Evolutionary conservation across 2,888 invertebrate genomes (phyloP), one percentile per base, ranked within the genome.

Genomic region (Periphyllus acericola): DNA sequence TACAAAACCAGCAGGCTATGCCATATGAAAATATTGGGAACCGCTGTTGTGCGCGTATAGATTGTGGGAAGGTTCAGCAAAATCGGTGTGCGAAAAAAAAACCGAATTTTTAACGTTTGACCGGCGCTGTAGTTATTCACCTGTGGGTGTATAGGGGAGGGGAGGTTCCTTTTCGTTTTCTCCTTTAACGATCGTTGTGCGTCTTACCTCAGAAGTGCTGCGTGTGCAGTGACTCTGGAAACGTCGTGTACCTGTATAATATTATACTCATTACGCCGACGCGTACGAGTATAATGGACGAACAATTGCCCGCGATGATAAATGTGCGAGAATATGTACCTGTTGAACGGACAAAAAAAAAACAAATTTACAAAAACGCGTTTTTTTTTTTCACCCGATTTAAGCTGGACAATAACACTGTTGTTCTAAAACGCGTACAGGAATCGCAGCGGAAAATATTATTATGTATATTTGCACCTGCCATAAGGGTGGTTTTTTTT

Each of bases 391-490:
- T 25, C 60, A 25, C 60, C 9, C 60, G 25, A 82, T 14, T 14
- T 21, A 46, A 19, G 81, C 6, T 32, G 29, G 81, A 81, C 81
- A 81, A 81, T 68, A 46, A 81, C 9, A 66, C 34, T 40, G 11
- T 11, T 46, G 46, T 46, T 46, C 46, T 46, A 25, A 3, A 60
- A 60, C 60, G 60, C 5, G 60, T 25, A 25, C n/a, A 32, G 40
- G 19, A 36, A n/a, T n/a, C 55, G n/a, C 60, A 8, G 25, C 36
- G 34, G 71, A 60, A 60, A 5, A 60, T 60, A 60, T 60, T 60
- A 60, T 21, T 60, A 60, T 60, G 14, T 11, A 68, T 3, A 34
- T 5, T 3, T 52, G 72, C 83, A 83, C 83, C 83, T 83, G 83
- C 83, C 46, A 52, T 52, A 3, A n/a, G 52, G 83, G 72, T 72